Conservation (phyloP, 2,113 vertebrate genomes). For the Bungarus multicinctus region DNA sequence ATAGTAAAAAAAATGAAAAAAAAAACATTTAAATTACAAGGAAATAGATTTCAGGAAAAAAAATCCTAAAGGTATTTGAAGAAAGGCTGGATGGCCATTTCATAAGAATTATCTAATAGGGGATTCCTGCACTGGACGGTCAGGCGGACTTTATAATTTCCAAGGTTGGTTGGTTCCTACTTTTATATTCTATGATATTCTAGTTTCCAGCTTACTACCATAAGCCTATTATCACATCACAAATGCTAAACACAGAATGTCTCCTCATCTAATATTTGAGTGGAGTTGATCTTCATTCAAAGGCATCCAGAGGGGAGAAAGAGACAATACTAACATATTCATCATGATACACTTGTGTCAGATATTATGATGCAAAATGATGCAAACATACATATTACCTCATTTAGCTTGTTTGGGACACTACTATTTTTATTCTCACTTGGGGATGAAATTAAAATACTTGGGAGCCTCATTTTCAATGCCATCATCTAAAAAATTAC, state of each 20-base stretch:
- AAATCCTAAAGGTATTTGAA: not conserved
- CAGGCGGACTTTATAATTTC: not conserved
- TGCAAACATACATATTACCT: not conserved
- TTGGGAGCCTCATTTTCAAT: not conserved
- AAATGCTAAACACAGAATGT: not conserved
- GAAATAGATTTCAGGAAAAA: not conserved
- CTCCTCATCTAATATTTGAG: not conserved
- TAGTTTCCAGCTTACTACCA: not conserved
- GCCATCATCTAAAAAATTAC: not conserved
- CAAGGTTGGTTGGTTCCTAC: not conserved
- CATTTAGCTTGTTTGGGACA: not conserved
- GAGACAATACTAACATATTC: not conserved
- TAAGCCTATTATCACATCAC: not conserved
- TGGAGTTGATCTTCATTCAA: not conserved
- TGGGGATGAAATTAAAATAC: not conserved
- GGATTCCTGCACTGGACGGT: not conserved
- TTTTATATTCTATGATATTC: not conserved
- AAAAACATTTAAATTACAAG: not conserved
- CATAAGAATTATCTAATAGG: not conserved
- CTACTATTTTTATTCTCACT: not conserved
- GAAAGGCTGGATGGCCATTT: not conserved
- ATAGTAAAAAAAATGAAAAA: not conserved
- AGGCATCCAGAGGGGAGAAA: not conserved
- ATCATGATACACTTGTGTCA: not conserved
- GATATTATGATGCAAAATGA: not conserved